Evolutionary conservation across 1,140 invertebrate genomes (phyloP).

Genomic region (Drosophila willistoni): DNA sequence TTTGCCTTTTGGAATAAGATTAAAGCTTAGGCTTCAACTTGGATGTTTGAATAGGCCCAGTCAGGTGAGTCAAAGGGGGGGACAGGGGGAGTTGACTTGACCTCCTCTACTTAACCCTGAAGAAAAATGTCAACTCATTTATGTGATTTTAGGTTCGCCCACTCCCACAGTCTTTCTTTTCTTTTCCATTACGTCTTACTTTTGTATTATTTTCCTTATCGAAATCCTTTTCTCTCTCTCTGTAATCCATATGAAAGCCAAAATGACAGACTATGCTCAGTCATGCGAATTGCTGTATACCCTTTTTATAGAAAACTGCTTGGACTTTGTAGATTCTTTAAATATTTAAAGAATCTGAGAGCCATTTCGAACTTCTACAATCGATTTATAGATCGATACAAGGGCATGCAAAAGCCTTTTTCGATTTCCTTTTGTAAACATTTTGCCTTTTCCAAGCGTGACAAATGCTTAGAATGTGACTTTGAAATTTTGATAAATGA

Average conservation of each 20-base stretch:
- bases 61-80: not conserved
- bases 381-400: not conserved
- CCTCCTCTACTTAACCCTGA: conserved; percentile 14
- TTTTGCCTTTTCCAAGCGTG: conserved; percentile 53
- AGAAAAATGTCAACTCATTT: conserved; percentile 71
- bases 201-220: conserved; percentile 50
- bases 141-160: conserved; percentile 44
- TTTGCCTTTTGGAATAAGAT: not conserved
- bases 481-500: conserved; percentile 82
- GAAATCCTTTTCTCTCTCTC: conserved; percentile 34
- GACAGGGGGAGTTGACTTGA: not conserved
- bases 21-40: conserved; percentile 23
- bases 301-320: conserved; percentile 34
- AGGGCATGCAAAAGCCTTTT: conserved; percentile 31
- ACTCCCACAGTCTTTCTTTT: conserved; percentile 35
- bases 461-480: conserved; percentile 76
- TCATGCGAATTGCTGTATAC: not conserved
- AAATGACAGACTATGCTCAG: not conserved
- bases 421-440: conserved; percentile 53
- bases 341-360: too few relatives aligned
- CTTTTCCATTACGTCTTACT: conserved; percentile 68
- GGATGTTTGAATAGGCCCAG: not conserved
- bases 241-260: not conserved
- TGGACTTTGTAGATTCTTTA: not conserved
- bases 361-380: too few relatives aligned